Evolutionary conservation across 2,888 invertebrate genomes (phyloP), one percentile per base, ranked within the genome.

Genomic region (Anthophora plumipes): DNA sequence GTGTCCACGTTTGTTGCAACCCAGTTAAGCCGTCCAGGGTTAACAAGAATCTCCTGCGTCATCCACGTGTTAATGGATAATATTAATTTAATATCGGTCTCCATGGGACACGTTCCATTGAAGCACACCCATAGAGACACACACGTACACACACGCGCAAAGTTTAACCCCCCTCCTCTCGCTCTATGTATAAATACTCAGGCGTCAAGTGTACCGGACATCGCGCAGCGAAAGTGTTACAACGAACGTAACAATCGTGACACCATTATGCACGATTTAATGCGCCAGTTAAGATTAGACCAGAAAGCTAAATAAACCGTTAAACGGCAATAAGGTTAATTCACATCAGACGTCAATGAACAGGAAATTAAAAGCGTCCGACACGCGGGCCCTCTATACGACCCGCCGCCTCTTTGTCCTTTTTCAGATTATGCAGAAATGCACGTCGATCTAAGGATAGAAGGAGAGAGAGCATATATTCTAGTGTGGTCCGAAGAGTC

Each of bases 341-440:
- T 80, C 81, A 80, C 82, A 82, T 82, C 80, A 80, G 82, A 76
- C 82, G 80, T 82, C 82, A 80, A 80, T 82, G 82, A 82, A 80
- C 80, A 80, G 82, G 82, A 82, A 82, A 80, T 82, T 82, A 82
- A 82, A 80, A 82, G 82, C 78, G 78, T 64, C 59, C 67, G 71
- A 63, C 72, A 54, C 64, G 59, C 78, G 60, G 66, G 64, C 59
- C 31, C 46, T 55, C 76, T 55, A 25, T 63, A 52, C 63, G n/a
- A 60, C 59, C 59, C 9, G 9, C 60, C 5, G 37, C 2, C 48
- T 14, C 55, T 72, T 82, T 80, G 71, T 75, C 71, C 68, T 73
- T 81, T 80, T 72, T 60, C 69, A 69, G 78, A 69, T 64, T 75
- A 59, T 52, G 57, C 64, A 48, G 68, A 41, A 79, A 73, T 69